Conservation (phyloP, 2,797 vertebrate species). For the Gallinago nigripennis region DNA sequence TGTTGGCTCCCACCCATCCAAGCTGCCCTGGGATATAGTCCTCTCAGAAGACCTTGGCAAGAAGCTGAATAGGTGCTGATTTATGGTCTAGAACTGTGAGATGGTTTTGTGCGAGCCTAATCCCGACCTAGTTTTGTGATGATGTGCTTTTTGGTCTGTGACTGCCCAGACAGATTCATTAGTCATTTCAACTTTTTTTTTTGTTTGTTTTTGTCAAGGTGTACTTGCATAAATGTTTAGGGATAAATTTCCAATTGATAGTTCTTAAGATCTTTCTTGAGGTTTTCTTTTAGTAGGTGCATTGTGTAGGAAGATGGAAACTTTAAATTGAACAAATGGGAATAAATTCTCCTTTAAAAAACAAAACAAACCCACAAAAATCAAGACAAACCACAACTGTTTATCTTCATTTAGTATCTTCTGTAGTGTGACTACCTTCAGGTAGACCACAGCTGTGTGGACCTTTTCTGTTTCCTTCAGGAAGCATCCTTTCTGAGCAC, state of each 20-base stretch:
- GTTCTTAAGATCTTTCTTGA: neutral
- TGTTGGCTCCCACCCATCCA: neutral
- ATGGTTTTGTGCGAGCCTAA: neutral
- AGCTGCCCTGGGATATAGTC: neutral
- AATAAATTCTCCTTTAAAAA: neutral
- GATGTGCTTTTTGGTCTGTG: neutral
- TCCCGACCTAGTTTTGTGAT: neutral
- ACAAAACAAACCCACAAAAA: neutral
- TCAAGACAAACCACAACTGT: neutral
- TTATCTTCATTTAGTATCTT: neutral
- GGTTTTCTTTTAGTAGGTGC: neutral
- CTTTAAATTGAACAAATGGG: neutral
- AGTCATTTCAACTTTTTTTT: neutral
- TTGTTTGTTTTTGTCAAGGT: neutral
- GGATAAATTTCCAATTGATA: neutral
- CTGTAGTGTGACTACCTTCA: neutral
- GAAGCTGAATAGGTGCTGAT: neutral
- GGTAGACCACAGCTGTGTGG: neutral
- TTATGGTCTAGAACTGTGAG: neutral
- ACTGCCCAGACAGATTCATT: neutral
- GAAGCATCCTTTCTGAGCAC: neutral
- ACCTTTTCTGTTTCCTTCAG: neutral
- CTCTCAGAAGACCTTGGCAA: neutral
- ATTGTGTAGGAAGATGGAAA: neutral
- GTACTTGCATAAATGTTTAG: neutral